These are phyloP conservation scores for Cephus pygmeus DNA, from an alignment of 2,888 invertebrate species.

Conservation along the genomic window DNA sequence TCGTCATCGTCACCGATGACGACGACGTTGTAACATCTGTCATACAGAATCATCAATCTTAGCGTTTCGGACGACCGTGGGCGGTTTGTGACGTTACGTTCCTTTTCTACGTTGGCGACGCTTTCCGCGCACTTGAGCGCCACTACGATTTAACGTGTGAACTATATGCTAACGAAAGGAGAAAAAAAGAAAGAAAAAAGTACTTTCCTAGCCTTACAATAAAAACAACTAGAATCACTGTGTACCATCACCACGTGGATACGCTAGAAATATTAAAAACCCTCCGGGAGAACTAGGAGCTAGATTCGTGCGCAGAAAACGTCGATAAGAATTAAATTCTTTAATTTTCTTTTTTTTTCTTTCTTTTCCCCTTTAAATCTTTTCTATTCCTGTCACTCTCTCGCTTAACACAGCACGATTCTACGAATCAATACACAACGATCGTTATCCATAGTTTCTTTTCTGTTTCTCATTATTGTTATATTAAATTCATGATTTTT, in stretches of 20 bases:
- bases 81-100: slow-evolving; percentile 5
- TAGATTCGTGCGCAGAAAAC: slow-evolving; percentile 53
- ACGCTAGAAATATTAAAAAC: slow-evolving; percentile 52
- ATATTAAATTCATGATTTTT: not conserved
- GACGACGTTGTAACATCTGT: not conserved
- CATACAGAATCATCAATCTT: not conserved
- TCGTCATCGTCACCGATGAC: not conserved
- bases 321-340: slow-evolving; percentile 30
- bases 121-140: slow-evolving; percentile 47
- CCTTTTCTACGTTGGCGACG: slow-evolving; percentile 28
- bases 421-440: not conserved
- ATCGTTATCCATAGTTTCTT: not conserved
- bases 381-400: not conserved
- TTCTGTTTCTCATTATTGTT: not conserved
- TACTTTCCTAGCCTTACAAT: slow-evolving; percentile 43
- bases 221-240: slow-evolving; percentile 58
- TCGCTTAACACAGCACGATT: not conserved
- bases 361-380: slow-evolving; percentile 3
- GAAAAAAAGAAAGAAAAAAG: slow-evolving; percentile 10
- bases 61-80: slow-evolving; percentile 14
- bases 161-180: slow-evolving; percentile 5
- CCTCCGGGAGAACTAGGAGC: slow-evolving; percentile 35
- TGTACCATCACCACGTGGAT: slow-evolving; percentile 55
- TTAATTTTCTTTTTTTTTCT: slow-evolving; percentile 2
- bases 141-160: slow-evolving; percentile 24